Base-by-base conservation (phyloP, 37 sponge, comb jelly and placozoan genomes). In the Mnemiopsis leidyi region DNA sequence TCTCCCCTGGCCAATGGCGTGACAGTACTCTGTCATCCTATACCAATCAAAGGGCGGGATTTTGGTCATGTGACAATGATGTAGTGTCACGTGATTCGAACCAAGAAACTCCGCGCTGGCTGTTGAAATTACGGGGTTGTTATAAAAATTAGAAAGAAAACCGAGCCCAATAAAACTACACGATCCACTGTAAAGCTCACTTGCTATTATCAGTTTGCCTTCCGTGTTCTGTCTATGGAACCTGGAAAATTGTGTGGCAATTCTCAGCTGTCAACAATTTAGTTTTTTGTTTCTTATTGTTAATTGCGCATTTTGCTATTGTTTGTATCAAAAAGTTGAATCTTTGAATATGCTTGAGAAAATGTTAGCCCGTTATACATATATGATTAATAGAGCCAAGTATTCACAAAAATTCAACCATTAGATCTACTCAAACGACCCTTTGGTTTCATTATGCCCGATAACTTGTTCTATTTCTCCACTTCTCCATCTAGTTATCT, bases 141-240 rank as follows among this genome's bases (percentile, higher is more conserved):
- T 77, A 77, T 77, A 77, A 77, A 77, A 77, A 77, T 77, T 77
- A 77, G 79, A 77, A 77, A 77, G 79, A 77, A 77, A 77, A 77
- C 79, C 79, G 79, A 77, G 32, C 35, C 79, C 79, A 77, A 77
- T 77, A 77, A 77, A 77, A 77, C 79, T 48, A 48, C 61, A 48
- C 61, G 13, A 48, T 48, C 61, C 61, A 18, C 61, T 48, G 61
- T 48, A 48, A 48, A 48, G 61, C 61, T 48, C 61, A 48, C 61
- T 48, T 48, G 61, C 61, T 48, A 48, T 48, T 48, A 48, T 48
- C 61, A 48, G 61, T 48, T 48, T 48, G 61, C 13, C 13, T 48
- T 48, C 13, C 61, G 61, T 48, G n/a, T 48, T 13, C 61, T 48
- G 61, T 48, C 61, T 48, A 13, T n/a, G 13, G 13, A 48, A 48